Evolutionary conservation across 2,888 invertebrate genomes (phyloP).

Genomic region (Cyclophora punctaria): DNA sequence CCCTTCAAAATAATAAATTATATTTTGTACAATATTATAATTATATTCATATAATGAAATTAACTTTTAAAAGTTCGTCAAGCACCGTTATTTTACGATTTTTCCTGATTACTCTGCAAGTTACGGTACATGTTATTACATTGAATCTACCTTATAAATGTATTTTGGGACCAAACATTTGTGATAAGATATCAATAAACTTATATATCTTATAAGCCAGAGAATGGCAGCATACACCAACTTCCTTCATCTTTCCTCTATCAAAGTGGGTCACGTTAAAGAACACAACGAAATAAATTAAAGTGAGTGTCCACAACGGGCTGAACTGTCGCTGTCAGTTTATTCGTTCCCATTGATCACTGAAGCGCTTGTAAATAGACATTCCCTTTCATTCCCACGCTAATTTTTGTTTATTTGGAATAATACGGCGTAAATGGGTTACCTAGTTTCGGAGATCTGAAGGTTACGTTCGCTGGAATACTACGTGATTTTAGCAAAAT

Average conservation of each 20-base stretch:
- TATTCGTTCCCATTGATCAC: conserved; percentile 22
- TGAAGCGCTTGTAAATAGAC: conserved; percentile 10
- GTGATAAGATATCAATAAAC: too few species aligned
- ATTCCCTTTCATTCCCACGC: conserved; percentile 5
- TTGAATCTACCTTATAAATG: too few species aligned
- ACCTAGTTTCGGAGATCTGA: conserved; percentile 7
- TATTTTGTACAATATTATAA: too few species aligned
- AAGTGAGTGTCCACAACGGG: conserved; percentile 29
- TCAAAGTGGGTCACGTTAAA: conserved; percentile 49
- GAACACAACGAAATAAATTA: conserved; percentile 57
- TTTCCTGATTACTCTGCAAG: too few species aligned
- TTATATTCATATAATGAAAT: too few species aligned
- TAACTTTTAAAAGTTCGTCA: too few species aligned
- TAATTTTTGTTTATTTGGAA: conserved; percentile 3
- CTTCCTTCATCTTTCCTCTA: conserved; percentile 5
- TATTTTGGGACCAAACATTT: too few species aligned
- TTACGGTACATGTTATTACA: too few species aligned
- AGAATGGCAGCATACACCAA: too few species aligned
- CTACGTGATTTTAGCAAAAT: conserved; percentile 36
- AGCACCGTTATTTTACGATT: too few species aligned
- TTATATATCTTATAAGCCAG: too few species aligned
- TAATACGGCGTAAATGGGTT: not conserved
- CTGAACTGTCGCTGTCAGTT: conserved; percentile 10
- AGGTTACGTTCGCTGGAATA: conserved; percentile 16
- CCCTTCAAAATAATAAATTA: too few species aligned